phyloP scores from a whole-genome alignment of 2,797 vertebrate genomes.

The Ctenopoma multispine region DNA sequence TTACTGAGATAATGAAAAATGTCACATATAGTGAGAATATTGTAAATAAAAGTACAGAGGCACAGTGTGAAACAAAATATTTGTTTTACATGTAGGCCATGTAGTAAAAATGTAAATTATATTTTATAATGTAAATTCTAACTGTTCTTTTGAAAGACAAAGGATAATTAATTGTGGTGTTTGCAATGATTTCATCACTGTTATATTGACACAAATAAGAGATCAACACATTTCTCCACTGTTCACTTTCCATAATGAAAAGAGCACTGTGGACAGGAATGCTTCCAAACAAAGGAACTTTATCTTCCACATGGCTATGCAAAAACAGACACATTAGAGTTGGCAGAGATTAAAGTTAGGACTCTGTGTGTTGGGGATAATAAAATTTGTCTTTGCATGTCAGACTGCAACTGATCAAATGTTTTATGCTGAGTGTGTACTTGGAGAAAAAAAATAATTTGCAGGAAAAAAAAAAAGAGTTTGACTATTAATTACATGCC shows the following conservation, averaged over 20 bases:
- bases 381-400: background rate
- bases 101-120: background rate
- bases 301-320: background rate
- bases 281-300: background rate
- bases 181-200: background rate
- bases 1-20: background rate
- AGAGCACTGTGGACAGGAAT: background rate
- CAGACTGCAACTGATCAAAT: constrained; percentile 19
- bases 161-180: background rate
- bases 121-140: background rate
- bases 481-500: constrained; percentile 27
- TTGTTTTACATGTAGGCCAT: background rate
- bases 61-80: background rate
- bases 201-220: background rate
- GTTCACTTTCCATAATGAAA: background rate
- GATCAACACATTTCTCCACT: background rate
- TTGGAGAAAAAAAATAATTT: constrained; percentile 9
- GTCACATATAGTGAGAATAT: background rate
- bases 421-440: background rate
- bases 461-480: constrained; percentile 16
- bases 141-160: background rate
- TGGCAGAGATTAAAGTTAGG: background rate
- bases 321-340: background rate
- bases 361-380: background rate
- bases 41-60: background rate